Conservation (phyloP, 1,140 invertebrate genomes). For the Drosophila bipectinata region DNA sequence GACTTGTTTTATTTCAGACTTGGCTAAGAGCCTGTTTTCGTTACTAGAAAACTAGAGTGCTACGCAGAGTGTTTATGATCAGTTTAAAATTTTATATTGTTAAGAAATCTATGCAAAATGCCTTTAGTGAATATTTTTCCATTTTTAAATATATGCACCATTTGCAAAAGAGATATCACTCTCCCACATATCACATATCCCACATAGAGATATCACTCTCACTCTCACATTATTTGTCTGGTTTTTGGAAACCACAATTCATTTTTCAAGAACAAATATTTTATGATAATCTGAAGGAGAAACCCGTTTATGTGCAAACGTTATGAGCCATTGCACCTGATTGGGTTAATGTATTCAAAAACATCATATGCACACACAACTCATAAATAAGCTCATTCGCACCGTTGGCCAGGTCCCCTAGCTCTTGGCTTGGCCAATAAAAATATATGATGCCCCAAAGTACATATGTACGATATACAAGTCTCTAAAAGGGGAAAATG, state of each 20-base stretch:
- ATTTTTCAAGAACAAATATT: slow-evolving; percentile 3
- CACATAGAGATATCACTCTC: neutral
- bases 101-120: neutral
- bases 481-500: slow-evolving; percentile 5
- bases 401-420: slow-evolving; percentile 29
- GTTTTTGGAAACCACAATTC: neutral
- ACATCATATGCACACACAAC: slow-evolving; percentile 34
- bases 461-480: neutral
- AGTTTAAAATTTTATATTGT: neutral
- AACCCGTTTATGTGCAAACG: slow-evolving; percentile 2
- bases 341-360: slow-evolving; percentile 47
- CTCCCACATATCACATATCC: too few relatives aligned
- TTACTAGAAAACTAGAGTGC: slow-evolving; percentile 10
- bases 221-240: neutral
- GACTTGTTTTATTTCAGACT: neutral
- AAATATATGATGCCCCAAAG: slow-evolving; percentile 27
- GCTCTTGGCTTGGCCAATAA: slow-evolving; percentile 21
- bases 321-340: slow-evolving; percentile 21
- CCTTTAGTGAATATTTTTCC: neutral
- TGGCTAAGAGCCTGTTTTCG: slow-evolving; percentile 2
- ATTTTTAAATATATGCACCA: neutral
- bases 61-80: neutral
- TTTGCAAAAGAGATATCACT: neutral
- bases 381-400: slow-evolving; percentile 49
- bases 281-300: slow-evolving; percentile 2